Base-by-base conservation (phyloP, 1,140 invertebrate genomes). In the Proales similis region DNA sequence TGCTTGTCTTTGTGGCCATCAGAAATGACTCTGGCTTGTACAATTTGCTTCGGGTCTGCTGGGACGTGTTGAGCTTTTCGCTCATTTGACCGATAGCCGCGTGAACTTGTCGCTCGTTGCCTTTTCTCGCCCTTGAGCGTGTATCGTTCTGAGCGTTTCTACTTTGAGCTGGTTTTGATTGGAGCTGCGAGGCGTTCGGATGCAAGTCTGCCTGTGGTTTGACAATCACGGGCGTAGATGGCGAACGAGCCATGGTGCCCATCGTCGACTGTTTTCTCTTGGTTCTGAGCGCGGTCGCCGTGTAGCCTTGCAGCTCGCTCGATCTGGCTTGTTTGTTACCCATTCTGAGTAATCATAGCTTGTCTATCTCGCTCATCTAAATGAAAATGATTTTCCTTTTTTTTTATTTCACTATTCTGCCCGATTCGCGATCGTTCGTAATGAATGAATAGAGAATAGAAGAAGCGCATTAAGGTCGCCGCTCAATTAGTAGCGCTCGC, bases 11-110 rank as follows among this genome's bases (percentile, higher is more conserved):
- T 24, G 51, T 57, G 20, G 51, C 51, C 24, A 57, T 29, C 51
- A 57, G 19, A 12, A 57, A 39, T 12, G 51, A 57, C 19, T 57
- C 45, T 2, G 51, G 51, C 22, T 57, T 57, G 17, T 57, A 57
- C 20, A 57, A 42, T 42, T 57, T 57, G 19, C 26, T 30, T 29
- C 4, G 39, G 3, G 45, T 22, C 26, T 57, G 17, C 32, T 22
- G 17, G 7, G 36, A 30, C 20, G 51, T 42, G 17, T 57, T 42
- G 2, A 57, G 19, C 32, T 57, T 57, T 57, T 57, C 45, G 30
- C 39, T 57, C 36, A 5, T 14, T 57, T 24, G 51, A 30, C 24
- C 39, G 45, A 57, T 57, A n/a, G n/a, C n/a, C n/a, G n/a, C n/a
- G n/a, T n/a, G n/a, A n/a, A n/a, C n/a, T n/a, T n/a, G n/a, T n/a